Evolutionary conservation across 2,113 vertebrate species (phyloP), one percentile per base, ranked within the genome.

Genomic region (Centropristis striata): DNA sequence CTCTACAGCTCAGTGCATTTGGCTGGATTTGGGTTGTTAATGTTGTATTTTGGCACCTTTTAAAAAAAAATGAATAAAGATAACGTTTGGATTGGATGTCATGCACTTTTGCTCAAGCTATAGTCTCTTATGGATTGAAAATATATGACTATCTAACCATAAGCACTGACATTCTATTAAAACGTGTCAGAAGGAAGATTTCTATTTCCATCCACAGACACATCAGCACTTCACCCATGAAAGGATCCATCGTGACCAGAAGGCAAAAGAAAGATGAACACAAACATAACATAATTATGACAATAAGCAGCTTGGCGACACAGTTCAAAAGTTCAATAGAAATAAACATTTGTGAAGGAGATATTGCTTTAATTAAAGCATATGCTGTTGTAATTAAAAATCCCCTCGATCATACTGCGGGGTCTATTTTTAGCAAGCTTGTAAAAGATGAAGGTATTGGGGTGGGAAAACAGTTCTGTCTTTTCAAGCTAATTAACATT

Each of bases 401-500:
- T 32, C 51, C 73, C 57, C 54, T 16, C 16, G 12, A 61, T 83
- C 65, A 36, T 44, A 73, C 74, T 36, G 46, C 28, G 41, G 49
- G 41, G 37, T 46, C 53, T 85, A 71, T 89, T 88, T 80, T 85
- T 67, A 89, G 63, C 18, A 23, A 32, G 75, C 60, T 32, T 83
- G 58, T 75, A 75, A 65, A 75, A 74, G 55, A 67, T 25, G 63
- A 63, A 68, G 55, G 51, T 75, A 46, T 61, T 21, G 57, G 15
- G 60, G 65, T 41, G 7, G 3, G 27, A 27, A 51, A 80, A 71
- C 72, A 67, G 50, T 71, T 69, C 42, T 63, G 71, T 84, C 81
- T 78, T 90, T 76, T 70, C 63, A 64, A 72, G 59, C 70, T 83
- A 85, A 88, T 92, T 88, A 91, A 69, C 79, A 66, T 66, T 61